Conservation (phyloP, 2,888 invertebrate genomes). For the Beris morrisii region DNA sequence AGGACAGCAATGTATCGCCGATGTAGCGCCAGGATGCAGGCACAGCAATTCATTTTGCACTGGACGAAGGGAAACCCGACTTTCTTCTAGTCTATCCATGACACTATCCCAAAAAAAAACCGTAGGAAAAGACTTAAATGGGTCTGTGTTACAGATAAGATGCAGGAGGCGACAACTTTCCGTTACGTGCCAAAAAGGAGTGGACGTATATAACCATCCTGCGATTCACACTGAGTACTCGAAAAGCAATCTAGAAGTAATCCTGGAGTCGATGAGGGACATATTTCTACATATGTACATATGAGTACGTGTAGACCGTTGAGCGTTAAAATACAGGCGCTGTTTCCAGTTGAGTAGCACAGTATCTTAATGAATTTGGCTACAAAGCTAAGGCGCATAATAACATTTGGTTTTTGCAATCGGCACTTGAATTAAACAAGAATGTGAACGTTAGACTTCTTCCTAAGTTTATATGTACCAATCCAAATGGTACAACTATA, state of each 20-base stretch:
- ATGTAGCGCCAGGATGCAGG: slow-evolving; percentile 35
- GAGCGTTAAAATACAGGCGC: too few relatives aligned
- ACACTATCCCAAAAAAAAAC: too few relatives aligned
- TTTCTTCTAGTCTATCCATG: slow-evolving; percentile 2
- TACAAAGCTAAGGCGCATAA: too few relatives aligned
- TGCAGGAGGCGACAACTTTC: slow-evolving; percentile 32
- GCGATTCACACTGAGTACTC: slow-evolving; percentile 4
- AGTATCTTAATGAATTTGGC: too few relatives aligned
- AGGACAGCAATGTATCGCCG: slow-evolving; percentile 17
- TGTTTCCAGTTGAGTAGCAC: too few relatives aligned
- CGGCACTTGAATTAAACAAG: too few relatives aligned
- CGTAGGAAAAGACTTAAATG: slow-evolving; percentile 8
- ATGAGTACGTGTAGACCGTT: too few relatives aligned
- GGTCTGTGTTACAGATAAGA: slow-evolving; percentile 5
- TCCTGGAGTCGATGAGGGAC: slow-evolving; percentile 10
- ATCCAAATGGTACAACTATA: too few relatives aligned
- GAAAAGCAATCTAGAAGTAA: background rate
- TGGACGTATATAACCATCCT: background rate
- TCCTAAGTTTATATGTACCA: too few relatives aligned
- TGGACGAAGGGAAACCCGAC: slow-evolving; percentile 3
- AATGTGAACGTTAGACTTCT: too few relatives aligned
- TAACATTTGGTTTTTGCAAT: too few relatives aligned
- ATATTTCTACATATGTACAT: too few relatives aligned
- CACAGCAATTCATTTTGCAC: slow-evolving; percentile 21
- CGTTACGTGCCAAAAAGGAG: slow-evolving; percentile 23